Base-by-base conservation (phyloP, 2,113 vertebrate species). In the Balaeniceps rex region DNA sequence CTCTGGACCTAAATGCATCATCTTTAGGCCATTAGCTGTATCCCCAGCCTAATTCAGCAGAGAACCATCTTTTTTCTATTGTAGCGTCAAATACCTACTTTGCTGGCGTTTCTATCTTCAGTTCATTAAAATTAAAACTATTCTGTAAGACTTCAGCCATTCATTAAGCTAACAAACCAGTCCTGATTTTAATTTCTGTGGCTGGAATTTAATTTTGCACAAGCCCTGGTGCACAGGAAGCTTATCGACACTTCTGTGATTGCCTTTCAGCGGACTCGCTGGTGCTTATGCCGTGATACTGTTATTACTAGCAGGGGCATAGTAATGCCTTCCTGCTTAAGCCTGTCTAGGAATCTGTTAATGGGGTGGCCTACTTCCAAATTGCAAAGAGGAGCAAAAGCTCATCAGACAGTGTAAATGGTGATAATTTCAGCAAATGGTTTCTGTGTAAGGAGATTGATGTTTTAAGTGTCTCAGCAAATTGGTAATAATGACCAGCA, bases 381-480 rank as follows among this genome's bases (percentile, higher is more conserved):
- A 58, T 82, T 89, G 74, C 70, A 81, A 36, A 90, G 55, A 87
- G 63, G 47, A 87, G 81, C 44, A 91, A 93, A 95, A 95, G 40
- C 90, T 94, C 89, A 81, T 91, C 87, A 87, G 64, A 52, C 90
- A 93, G n/a, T 9, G 4, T 93, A 90, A 92, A 87, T 92, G 60
- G 89, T 64, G 66, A 81, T 94, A 92, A 97, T 93, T 96, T 95
- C 93, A 93, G 66, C 77, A 84, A 91, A 94, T 63, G 55, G 70
- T 77, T 90, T 92, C 66, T 65, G 12, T 92, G 46, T 87, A 36
- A 85, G 82, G 87, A 94, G 89, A 88, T 55, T 69, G 93, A 96
- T 96, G 66, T 81, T 97, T 93, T 85, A 96, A 94, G 90, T 87
- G 69, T 94, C 92, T 93, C 49, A 33, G 76, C 91, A 94, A 96